These are phyloP conservation scores for Osmerus mordax DNA, from an alignment of 2,113 vertebrate species.

Conservation along the genomic window DNA sequence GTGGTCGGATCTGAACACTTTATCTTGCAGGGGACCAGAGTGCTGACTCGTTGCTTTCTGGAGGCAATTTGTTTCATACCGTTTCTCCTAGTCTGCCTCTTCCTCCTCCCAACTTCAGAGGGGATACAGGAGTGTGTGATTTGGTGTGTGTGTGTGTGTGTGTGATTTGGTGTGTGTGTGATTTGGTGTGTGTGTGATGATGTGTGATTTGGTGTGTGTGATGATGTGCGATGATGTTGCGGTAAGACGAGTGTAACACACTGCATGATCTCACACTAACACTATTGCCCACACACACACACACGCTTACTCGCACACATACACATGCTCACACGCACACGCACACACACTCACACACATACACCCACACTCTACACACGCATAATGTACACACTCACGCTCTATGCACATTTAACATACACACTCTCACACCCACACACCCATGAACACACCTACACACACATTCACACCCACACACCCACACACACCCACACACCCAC, in stretches of 20 bases:
- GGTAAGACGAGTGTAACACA: no score
- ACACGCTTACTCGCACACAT: neutral
- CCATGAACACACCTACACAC: no score
- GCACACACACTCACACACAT: neutral
- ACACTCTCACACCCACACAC: no score
- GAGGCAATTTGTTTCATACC: neutral
- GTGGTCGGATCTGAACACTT: no score
- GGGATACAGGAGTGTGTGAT: neutral
- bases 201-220: neutral
- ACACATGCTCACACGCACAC: neutral
- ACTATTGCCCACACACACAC: neutral
- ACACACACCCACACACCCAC: no score
- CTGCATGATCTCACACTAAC: no score
- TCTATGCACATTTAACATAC: no score
- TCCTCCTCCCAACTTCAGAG: neutral
- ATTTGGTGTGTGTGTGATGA: no score
- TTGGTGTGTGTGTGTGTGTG: neutral
- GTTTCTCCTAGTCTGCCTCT: neutral
- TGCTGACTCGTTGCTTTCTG: slow-evolving; percentile 30
- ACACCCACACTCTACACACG: no score
- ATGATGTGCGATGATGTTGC: neutral
- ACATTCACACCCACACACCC: no score
- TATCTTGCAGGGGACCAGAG: neutral
- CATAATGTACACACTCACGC: no score
- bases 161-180: no score